Evolutionary conservation across 2,113 vertebrate genomes (phyloP).

Genomic region (Thomomys bottae): DNA sequence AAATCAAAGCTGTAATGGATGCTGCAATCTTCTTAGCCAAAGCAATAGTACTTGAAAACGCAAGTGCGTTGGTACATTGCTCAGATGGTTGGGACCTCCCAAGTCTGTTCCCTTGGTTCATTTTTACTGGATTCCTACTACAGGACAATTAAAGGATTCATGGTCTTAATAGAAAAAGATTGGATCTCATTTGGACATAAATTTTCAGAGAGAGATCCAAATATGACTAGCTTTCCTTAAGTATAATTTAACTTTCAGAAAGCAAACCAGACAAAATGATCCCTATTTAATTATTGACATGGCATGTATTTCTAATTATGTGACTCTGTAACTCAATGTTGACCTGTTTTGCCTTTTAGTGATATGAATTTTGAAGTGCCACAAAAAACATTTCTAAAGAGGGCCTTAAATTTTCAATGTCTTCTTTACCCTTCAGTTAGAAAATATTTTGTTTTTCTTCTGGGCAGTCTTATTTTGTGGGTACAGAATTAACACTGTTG

Average conservation of each 20-base stretch:
- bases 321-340: constrained; percentile 41
- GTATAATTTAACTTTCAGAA: constrained; percentile 67
- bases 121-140: constrained; percentile 97
- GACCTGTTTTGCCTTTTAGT: constrained; percentile 72
- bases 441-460: constrained; percentile 17
- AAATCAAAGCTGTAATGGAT: constrained; percentile 95
- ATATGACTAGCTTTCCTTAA: constrained; percentile 73
- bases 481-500: not conserved
- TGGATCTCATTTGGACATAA: constrained; percentile 99
- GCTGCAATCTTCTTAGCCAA: constrained; percentile 94
- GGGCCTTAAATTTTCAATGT: constrained; percentile 80
- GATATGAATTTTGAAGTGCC: constrained; percentile 81
- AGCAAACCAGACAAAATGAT: constrained; percentile 65
- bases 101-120: constrained; percentile 95
- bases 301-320: constrained; percentile 55
- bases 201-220: constrained; percentile 95
- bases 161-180: constrained; percentile 99
- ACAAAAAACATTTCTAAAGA: constrained; percentile 75
- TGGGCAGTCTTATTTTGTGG: not conserved
- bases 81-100: constrained; percentile 98
- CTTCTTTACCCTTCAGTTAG: constrained; percentile 61
- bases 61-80: constrained; percentile 96
- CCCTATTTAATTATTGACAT: constrained; percentile 57
- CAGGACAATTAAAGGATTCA: constrained; percentile 97
- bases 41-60: constrained; percentile 93